phyloP scores from a whole-genome alignment of 2,888 invertebrate genomes.

The Tillus elongatus region DNA sequence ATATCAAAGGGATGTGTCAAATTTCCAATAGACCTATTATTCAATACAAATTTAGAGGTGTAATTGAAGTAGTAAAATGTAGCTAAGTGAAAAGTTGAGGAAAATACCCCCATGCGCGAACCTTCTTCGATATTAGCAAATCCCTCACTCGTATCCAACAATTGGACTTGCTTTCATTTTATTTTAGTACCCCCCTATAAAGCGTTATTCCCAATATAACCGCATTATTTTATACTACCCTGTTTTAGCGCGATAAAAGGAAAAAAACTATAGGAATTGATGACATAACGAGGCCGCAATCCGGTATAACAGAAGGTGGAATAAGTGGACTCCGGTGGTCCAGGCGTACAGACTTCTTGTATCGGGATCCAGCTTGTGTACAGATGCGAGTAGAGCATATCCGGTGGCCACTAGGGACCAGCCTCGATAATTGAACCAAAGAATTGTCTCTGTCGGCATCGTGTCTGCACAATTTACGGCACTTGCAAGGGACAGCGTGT shows the following conservation, averaged over 20 bases:
- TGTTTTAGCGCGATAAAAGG: conserved; percentile 32
- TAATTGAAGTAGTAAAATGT: neutral
- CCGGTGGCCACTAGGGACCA: conserved; percentile 22
- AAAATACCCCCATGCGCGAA: neutral
- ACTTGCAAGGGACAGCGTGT: conserved; percentile 39
- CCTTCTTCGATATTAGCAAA: conserved; percentile 28
- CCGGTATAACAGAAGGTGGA: conserved; percentile 18
- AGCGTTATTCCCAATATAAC: conserved; percentile 37
- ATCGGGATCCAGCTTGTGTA: no score
- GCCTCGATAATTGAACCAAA: conserved; percentile 35
- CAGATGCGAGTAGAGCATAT: conserved; percentile 10
- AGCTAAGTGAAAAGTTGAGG: neutral
- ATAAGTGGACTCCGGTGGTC: conserved; percentile 15
- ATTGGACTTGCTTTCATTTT: conserved; percentile 41
- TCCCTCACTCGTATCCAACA: conserved; percentile 30
- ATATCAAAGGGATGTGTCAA: no score
- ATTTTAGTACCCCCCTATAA: conserved; percentile 38
- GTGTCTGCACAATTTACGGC: conserved; percentile 38
- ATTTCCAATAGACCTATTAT: no score
- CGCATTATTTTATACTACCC: conserved; percentile 37
- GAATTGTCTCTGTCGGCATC: conserved; percentile 36
- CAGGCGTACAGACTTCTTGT: no score
- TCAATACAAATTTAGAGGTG: neutral
- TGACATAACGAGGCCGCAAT: conserved; percentile 27
- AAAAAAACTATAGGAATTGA: conserved; percentile 30